Conservation (phyloP, 2,888 invertebrate species). For the Rutpela maculata region DNA sequence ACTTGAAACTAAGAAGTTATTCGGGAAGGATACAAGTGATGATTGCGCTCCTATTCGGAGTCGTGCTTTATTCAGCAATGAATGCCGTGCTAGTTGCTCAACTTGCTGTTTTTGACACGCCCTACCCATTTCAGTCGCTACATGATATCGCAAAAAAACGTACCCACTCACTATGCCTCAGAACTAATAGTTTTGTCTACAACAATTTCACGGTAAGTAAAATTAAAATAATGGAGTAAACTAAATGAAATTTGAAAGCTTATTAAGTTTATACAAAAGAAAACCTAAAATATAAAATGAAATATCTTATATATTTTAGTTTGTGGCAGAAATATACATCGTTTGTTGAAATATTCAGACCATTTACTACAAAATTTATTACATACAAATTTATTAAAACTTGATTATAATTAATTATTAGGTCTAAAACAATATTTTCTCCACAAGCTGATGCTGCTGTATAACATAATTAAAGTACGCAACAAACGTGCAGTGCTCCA, state of each 20-base stretch:
- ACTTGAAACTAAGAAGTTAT: slow-evolving; percentile 64
- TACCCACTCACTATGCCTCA: slow-evolving; percentile 72
- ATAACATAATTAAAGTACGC: too few relatives aligned
- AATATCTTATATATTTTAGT: too few relatives aligned
- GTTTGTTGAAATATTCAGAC: too few relatives aligned
- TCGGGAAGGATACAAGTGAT: slow-evolving; percentile 67
- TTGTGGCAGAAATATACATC: too few relatives aligned
- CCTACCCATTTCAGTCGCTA: slow-evolving; percentile 69
- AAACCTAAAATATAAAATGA: too few relatives aligned
- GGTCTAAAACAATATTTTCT: too few relatives aligned
- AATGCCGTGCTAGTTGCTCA: slow-evolving; percentile 72
- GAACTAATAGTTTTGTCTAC: slow-evolving; percentile 72
- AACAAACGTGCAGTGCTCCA: too few relatives aligned
- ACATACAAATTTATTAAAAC: too few relatives aligned
- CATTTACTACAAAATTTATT: too few relatives aligned
- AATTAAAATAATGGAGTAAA: background rate
- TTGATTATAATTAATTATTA: too few relatives aligned
- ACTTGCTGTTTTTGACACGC: slow-evolving; percentile 69
- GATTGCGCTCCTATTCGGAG: slow-evolving; percentile 67
- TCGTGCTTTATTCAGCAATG: slow-evolving; percentile 66
- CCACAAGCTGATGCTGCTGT: too few relatives aligned
- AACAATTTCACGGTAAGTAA: slow-evolving; percentile 66
- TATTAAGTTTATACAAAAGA: too few relatives aligned
- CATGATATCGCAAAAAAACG: slow-evolving; percentile 67
- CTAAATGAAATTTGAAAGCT: background rate